phyloP scores from a whole-genome alignment of 2,888 invertebrate genomes.

The Frankliniella intonsa region DNA sequence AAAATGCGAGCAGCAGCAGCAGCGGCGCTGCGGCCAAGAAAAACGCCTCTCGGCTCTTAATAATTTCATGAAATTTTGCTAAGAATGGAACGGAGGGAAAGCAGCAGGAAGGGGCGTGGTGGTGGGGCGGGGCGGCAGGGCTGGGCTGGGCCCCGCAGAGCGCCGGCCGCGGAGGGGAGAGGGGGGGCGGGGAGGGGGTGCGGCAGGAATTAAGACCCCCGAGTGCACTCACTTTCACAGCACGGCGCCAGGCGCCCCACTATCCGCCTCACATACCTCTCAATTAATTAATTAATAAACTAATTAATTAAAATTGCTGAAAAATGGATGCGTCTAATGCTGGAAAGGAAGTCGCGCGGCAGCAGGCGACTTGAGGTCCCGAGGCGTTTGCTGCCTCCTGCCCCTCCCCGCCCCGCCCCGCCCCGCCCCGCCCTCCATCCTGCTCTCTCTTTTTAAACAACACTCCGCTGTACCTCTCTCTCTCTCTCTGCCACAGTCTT shows the following conservation, averaged over 20 bases:
- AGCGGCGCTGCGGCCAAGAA: neutral
- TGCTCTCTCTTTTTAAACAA: neutral
- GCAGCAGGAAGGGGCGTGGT: neutral
- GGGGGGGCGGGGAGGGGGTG: neutral
- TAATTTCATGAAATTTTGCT: slow-evolving; percentile 21
- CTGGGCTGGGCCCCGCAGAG: neutral
- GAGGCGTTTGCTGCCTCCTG: neutral
- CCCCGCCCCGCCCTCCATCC: neutral
- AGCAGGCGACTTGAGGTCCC: neutral
- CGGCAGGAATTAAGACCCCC: slow-evolving; percentile 9
- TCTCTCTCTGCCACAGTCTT: too few relatives aligned
- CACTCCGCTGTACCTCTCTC: too few relatives aligned
- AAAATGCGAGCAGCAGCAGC: neutral
- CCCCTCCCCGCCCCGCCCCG: neutral
- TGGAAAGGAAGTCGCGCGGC: slow-evolving; percentile 1
- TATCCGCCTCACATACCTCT: neutral
- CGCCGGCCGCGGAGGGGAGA: too few relatives aligned
- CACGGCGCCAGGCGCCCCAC: neutral
- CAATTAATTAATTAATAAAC: slow-evolving; percentile 27
- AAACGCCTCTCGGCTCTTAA: slow-evolving; percentile 22
- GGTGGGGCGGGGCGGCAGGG: neutral
- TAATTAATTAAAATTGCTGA: slow-evolving; percentile 27
- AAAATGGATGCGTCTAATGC: slow-evolving; percentile 23
- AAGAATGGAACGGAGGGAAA: neutral
- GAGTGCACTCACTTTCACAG: slow-evolving; percentile 19